Evolutionary conservation across 1,140 invertebrate species (phyloP).

Genomic region (Drosophila elegans): DNA sequence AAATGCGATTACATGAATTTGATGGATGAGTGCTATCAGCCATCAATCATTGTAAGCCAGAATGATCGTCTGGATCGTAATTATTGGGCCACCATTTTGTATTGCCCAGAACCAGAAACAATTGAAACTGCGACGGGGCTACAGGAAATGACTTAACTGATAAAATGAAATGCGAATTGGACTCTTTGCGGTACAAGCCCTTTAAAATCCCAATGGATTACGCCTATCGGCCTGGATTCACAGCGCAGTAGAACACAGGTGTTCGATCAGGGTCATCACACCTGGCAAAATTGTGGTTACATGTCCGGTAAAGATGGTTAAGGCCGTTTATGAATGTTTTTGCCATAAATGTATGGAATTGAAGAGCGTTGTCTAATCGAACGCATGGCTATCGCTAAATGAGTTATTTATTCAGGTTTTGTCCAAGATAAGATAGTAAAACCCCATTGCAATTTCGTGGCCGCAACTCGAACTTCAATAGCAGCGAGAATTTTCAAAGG

Average conservation of each 20-base stretch:
- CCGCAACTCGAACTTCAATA: conserved; percentile 4
- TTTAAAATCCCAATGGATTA: conserved; percentile 17
- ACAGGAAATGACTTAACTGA: conserved; percentile 66
- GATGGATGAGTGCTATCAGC: conserved; percentile 49
- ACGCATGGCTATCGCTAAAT: conserved; percentile 43
- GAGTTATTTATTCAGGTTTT: conserved; percentile 32
- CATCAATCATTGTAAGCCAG: conserved; percentile 42
- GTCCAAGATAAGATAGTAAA: conserved; percentile 33
- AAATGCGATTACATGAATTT: conserved; percentile 25
- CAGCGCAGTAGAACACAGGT: conserved; percentile 51
- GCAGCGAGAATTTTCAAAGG: background rate
- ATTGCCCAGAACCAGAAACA: conserved; percentile 14
- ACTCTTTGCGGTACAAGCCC: background rate
- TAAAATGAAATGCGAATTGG: conserved; percentile 42
- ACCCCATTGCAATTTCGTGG: conserved; percentile 22
- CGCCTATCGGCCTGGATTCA: conserved; percentile 5
- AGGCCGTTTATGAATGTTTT: conserved; percentile 54
- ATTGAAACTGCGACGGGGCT: conserved; percentile 28
- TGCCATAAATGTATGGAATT: background rate
- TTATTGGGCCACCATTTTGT: conserved; percentile 40
- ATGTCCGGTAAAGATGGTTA: conserved; percentile 16
- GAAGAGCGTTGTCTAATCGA: conserved; percentile 42
- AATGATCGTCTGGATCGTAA: conserved; percentile 21
- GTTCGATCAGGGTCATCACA: conserved; percentile 37
- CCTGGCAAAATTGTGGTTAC: conserved; percentile 31